Conservation (phyloP, 2,888 invertebrate species). For the Uropetala carovei region DNA sequence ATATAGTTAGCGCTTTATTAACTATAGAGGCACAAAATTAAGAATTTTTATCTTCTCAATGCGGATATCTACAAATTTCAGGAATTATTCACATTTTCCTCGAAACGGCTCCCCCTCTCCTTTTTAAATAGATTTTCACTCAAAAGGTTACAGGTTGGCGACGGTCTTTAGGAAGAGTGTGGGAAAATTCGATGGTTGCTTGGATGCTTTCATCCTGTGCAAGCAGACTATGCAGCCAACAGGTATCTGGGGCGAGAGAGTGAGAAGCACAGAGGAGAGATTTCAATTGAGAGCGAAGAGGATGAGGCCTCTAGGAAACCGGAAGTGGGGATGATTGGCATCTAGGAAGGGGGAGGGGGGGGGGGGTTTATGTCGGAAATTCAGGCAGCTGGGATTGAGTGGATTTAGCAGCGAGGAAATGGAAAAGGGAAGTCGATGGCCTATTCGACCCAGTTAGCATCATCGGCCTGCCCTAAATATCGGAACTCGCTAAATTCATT, state of each 20-base stretch:
- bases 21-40: too few species aligned
- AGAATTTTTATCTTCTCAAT: too few species aligned
- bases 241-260: not conserved
- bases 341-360: not conserved
- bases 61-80: too few species aligned
- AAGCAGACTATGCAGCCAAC: not conserved
- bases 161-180: not conserved
- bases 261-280: not conserved
- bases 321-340: constrained; percentile 42
- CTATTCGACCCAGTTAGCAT: too few species aligned
- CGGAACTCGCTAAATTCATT: too few species aligned
- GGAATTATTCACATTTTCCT: too few species aligned
- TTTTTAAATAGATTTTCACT: too few species aligned
- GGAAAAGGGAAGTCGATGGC: not conserved
- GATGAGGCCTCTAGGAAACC: not conserved
- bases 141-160: not conserved
- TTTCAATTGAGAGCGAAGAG: not conserved
- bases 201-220: not conserved
- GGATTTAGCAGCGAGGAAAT: not conserved
- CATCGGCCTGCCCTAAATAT: too few species aligned
- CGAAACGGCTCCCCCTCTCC: too few species aligned
- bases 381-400: constrained; percentile 33
- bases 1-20: too few species aligned
- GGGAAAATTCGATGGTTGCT: not conserved
- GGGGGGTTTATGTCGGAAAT: constrained; percentile 29